phyloP scores from a whole-genome alignment of 2,797 vertebrate genomes.

The Sebastes steindachneri region DNA sequence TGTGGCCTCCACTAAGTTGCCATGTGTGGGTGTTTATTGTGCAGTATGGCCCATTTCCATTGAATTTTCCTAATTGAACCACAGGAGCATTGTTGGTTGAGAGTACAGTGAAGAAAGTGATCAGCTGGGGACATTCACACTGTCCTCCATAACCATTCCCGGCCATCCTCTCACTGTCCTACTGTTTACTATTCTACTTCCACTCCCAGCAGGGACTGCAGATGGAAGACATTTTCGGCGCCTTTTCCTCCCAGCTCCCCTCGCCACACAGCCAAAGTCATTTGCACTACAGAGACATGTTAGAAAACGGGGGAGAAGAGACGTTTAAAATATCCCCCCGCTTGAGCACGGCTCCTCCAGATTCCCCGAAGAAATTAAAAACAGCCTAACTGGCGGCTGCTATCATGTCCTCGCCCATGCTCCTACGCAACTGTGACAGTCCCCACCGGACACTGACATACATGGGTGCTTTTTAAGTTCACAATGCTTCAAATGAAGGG shows the following conservation, averaged over 20 bases:
- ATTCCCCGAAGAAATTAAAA: constrained; percentile 82
- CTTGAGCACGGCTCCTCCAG: constrained; percentile 35
- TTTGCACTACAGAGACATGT: constrained; percentile 66
- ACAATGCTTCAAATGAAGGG: constrained; percentile 39
- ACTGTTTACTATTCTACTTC: constrained; percentile 54
- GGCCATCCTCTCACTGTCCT: constrained; percentile 20
- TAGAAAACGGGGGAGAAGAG: constrained; percentile 31
- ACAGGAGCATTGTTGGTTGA: constrained; percentile 22
- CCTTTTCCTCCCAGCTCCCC: constrained; percentile 37
- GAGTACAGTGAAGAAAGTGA: constrained; percentile 28
- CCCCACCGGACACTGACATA: constrained; percentile 63
- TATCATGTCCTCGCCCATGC: constrained; percentile 52
- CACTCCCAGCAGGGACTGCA: constrained; percentile 47
- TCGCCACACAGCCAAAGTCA: constrained; percentile 48
- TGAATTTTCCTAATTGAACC: constrained; percentile 34
- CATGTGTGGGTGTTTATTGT: not conserved
- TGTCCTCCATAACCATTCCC: constrained; percentile 42
- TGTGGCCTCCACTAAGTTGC: not conserved
- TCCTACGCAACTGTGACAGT: constrained; percentile 58
- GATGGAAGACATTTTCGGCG: constrained; percentile 40
- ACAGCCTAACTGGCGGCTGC: constrained; percentile 49
- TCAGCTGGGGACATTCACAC: constrained; percentile 27
- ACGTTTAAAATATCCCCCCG: constrained; percentile 60
- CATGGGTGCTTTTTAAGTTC: constrained; percentile 68
- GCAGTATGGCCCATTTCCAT: not conserved